These are phyloP conservation scores for Leptinotarsa peninsularis DNA, from an alignment of 2,888 invertebrate genomes.

Conservation along the genomic window DNA sequence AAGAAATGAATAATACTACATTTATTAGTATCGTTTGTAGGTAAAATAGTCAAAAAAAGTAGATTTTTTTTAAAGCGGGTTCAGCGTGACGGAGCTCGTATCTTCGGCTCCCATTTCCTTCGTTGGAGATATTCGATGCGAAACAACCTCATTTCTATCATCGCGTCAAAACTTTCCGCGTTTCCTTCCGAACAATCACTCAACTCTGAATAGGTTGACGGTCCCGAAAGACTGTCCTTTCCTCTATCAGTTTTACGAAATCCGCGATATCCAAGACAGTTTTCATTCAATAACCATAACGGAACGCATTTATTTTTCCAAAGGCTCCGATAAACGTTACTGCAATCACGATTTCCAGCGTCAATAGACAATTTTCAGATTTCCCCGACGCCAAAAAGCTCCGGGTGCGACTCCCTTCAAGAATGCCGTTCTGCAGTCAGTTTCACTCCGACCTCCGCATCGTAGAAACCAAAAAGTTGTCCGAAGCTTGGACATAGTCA, in stretches of 20 bases:
- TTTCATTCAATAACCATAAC: constrained; percentile 19
- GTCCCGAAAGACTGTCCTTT: background rate
- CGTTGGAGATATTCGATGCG: background rate
- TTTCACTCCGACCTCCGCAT: constrained; percentile 31
- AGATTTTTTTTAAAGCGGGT: too few relatives aligned
- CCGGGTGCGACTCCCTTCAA: constrained; percentile 29
- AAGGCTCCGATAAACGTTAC: constrained; percentile 28
- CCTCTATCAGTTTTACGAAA: background rate
- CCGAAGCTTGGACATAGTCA: background rate
- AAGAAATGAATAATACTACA: too few relatives aligned
- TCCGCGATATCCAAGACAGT: constrained; percentile 5
- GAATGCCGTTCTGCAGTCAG: constrained; percentile 29
- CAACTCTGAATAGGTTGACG: background rate
- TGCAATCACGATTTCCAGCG: constrained; percentile 25
- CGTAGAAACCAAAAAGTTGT: constrained; percentile 28
- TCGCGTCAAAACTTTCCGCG: background rate
- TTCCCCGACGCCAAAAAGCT: constrained; percentile 36
- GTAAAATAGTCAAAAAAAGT: too few relatives aligned
- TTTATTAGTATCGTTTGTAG: too few relatives aligned
- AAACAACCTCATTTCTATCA: background rate
- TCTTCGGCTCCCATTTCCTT: background rate
- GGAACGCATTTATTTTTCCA: constrained; percentile 26
- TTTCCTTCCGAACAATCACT: background rate
- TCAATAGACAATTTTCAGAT: constrained; percentile 31
- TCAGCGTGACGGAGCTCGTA: too few relatives aligned